phyloP scores from a whole-genome alignment of 2,113 vertebrate species.

The Pithys albifrons region DNA sequence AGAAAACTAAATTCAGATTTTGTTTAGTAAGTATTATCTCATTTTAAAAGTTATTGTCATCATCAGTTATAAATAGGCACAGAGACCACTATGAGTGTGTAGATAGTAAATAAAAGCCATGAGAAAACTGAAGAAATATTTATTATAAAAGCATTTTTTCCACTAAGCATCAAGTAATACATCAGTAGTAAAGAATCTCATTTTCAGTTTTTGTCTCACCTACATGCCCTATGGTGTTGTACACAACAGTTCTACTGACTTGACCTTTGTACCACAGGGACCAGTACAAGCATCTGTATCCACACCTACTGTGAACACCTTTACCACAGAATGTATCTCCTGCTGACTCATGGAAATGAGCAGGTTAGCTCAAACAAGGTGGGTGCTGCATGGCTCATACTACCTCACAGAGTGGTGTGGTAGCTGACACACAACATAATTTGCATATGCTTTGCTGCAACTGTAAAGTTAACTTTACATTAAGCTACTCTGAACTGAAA shows the following conservation, averaged over 20 bases:
- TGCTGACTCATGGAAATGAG: rapidly evolving
- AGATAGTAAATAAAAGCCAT: background rate
- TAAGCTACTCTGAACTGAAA: background rate
- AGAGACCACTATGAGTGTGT: background rate
- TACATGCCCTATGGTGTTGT: background rate
- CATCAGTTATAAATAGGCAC: background rate
- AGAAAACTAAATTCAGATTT: background rate
- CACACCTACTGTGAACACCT: background rate
- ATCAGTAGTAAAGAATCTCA: background rate
- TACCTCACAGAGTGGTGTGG: background rate
- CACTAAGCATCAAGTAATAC: background rate
- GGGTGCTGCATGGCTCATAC: background rate
- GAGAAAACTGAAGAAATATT: background rate
- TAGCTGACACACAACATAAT: background rate
- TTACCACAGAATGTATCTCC: background rate
- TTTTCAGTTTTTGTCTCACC: background rate
- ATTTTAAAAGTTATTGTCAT: background rate
- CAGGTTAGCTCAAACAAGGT: background rate
- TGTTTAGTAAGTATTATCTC: background rate
- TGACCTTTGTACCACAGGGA: background rate
- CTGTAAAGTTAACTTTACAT: background rate
- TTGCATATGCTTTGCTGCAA: background rate
- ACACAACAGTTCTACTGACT: background rate
- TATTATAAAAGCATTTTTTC: background rate
- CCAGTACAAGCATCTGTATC: background rate